These are phyloP conservation scores for Procambarus clarkii DNA, from an alignment of 1,140 invertebrate species.

Conservation along the genomic window DNA sequence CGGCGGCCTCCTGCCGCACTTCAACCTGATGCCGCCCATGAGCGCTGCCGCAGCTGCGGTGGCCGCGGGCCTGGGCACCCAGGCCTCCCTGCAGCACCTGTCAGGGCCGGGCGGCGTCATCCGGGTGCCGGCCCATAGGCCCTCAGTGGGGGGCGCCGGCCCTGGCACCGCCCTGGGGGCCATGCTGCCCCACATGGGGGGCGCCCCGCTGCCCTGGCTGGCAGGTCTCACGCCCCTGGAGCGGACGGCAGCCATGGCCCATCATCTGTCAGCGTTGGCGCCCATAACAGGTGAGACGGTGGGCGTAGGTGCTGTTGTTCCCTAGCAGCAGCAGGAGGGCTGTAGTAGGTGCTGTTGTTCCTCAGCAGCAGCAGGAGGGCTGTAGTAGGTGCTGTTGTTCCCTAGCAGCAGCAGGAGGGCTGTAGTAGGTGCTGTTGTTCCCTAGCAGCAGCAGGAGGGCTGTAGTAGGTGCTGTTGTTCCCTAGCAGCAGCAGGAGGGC, in stretches of 20 bases:
- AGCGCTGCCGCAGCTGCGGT: constrained; percentile 64
- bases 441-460: too few species aligned
- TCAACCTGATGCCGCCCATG: constrained; percentile 62
- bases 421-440: too few species aligned
- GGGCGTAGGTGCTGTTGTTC: too few species aligned
- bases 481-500: too few species aligned
- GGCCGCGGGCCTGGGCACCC: constrained; percentile 58
- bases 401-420: too few species aligned
- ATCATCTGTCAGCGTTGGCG: constrained; percentile 69
- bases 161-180: constrained; percentile 42
- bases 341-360: too few species aligned
- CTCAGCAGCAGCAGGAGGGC: too few species aligned
- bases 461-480: too few species aligned
- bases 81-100: constrained; percentile 59
- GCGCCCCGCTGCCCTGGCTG: constrained; percentile 66
- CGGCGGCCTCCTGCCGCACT: constrained; percentile 65
- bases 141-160: constrained; percentile 57
- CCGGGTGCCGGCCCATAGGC: constrained; percentile 69
- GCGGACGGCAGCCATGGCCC: constrained; percentile 70
- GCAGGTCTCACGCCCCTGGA: constrained; percentile 71
- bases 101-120: constrained; percentile 69
- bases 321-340: too few species aligned
- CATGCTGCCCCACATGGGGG: constrained; percentile 63
- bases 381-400: too few species aligned
- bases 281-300: constrained; percentile 67